These are phyloP conservation scores for Geopemphigus sp. DNA, from an alignment of 1,140 invertebrate species.

Conservation along the genomic window DNA sequence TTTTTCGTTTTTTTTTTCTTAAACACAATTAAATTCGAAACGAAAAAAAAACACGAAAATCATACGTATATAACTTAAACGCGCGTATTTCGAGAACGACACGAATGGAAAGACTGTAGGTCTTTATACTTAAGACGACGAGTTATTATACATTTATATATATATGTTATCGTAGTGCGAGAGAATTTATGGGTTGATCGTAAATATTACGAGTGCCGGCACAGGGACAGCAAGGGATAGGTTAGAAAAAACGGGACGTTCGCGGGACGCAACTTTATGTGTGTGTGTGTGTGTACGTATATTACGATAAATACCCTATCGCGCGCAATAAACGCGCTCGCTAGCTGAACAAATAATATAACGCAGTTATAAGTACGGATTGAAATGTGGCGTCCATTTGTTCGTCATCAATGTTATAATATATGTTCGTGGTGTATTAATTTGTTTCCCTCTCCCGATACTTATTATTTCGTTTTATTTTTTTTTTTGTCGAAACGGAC, in stretches of 20 bases:
- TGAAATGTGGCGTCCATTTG: conserved; percentile 45
- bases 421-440: conserved; percentile 13
- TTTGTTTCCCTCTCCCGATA: neutral
- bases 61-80: too few species aligned
- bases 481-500: too few species aligned
- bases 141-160: neutral
- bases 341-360: conserved; percentile 42
- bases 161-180: too few species aligned
- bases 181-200: conserved; percentile 27
- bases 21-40: too few species aligned
- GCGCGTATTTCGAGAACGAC: neutral
- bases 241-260: conserved; percentile 2
- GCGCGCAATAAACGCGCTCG: conserved; percentile 18
- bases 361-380: neutral
- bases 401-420: conserved; percentile 29
- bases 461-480: neutral
- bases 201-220: too few species aligned
- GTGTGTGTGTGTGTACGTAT: too few species aligned
- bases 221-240: too few species aligned
- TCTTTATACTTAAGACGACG: neutral
- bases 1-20: too few species aligned
- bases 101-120: neutral
- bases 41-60: too few species aligned
- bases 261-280: neutral
- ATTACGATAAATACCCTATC: neutral